Evolutionary conservation across 2,797 vertebrate genomes (phyloP).

Genomic region (Perodicticus potto): DNA sequence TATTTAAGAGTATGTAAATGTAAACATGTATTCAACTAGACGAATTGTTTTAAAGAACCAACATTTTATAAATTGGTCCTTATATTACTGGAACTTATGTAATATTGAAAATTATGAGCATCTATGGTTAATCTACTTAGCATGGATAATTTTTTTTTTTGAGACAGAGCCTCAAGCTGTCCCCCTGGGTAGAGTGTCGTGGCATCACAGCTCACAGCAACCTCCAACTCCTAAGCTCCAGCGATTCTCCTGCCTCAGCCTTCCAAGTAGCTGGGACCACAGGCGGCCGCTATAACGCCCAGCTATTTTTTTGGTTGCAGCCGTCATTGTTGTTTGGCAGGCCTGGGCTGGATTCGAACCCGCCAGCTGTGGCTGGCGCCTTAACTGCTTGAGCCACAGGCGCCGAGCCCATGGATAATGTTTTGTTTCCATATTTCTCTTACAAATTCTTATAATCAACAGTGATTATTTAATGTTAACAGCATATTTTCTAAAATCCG

Average conservation of each 20-base stretch:
- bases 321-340: too few relatives aligned
- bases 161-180: too few relatives aligned
- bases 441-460: conserved; percentile 34
- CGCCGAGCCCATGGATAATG: neutral
- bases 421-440: conserved; percentile 37
- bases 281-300: too few relatives aligned
- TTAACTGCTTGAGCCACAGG: too few relatives aligned
- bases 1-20: conserved; percentile 28
- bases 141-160: neutral
- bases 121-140: conserved; percentile 17
- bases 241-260: too few relatives aligned
- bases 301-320: too few relatives aligned
- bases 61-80: conserved; percentile 22
- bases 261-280: too few relatives aligned
- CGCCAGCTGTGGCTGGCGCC: too few relatives aligned
- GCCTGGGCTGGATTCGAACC: too few relatives aligned
- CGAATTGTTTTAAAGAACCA: conserved; percentile 38
- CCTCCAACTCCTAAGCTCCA: too few relatives aligned
- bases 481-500: neutral
- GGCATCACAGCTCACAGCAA: too few relatives aligned
- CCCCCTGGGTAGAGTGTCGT: too few relatives aligned
- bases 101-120: conserved; percentile 5
- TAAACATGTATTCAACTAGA: neutral
- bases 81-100: neutral
- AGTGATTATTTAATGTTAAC: neutral